phyloP scores from a whole-genome alignment of 1,140 invertebrate species.

The Ooceraea biroi region DNA sequence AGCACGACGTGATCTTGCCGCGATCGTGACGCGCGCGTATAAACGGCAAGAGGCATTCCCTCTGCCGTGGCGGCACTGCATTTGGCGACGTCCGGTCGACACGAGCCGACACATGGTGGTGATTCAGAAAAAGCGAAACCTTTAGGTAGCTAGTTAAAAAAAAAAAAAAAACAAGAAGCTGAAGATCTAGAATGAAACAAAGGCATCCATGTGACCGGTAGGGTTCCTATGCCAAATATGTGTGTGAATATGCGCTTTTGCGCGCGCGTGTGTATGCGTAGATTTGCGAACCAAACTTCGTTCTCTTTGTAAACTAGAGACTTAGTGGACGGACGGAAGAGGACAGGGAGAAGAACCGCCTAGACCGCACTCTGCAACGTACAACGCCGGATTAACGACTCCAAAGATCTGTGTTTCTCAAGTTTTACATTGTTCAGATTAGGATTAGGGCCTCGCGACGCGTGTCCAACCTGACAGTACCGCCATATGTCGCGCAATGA shows the following conservation, averaged over 20 bases:
- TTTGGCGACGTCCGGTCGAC: conserved; percentile 31
- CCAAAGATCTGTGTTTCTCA: background rate
- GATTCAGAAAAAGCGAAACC: conserved; percentile 35
- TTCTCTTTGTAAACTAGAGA: conserved; percentile 32
- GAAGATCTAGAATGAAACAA: conserved; percentile 36
- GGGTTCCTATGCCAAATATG: conserved; percentile 85
- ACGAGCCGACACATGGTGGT: conserved; percentile 40
- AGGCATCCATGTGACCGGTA: conserved; percentile 79
- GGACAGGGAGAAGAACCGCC: conserved; percentile 19
- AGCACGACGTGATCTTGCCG: background rate
- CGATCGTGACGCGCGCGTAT: too few species aligned
- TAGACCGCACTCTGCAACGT: conserved; percentile 30
- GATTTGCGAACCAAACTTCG: conserved; percentile 77
- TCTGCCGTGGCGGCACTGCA: background rate
- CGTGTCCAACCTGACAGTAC: too few species aligned
- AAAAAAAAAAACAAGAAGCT: conserved; percentile 59
- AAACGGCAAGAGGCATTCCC: background rate
- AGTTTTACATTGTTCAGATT: background rate
- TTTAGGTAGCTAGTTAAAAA: conserved; percentile 66
- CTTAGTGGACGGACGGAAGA: conserved; percentile 62
- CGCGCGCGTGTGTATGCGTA: conserved; percentile 65
- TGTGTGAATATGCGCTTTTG: conserved; percentile 71
- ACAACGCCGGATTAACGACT: conserved; percentile 67
- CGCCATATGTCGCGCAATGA: too few species aligned
- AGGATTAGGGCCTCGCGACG: background rate